Evolutionary conservation across 2,888 invertebrate species (phyloP).

Genomic region (Nesidiocoris tenuis): DNA sequence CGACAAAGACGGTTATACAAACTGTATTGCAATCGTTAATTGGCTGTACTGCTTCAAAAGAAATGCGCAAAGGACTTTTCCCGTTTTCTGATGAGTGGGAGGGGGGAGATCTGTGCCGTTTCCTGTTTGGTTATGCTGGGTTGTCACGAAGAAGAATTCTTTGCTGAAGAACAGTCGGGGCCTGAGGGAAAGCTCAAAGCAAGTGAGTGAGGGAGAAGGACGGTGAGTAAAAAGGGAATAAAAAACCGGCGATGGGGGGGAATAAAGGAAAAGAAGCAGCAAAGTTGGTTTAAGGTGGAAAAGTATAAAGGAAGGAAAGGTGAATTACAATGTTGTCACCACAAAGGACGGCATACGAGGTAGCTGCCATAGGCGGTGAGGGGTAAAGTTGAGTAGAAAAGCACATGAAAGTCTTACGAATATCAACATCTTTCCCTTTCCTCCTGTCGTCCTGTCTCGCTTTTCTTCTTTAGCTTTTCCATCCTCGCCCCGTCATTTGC

Average conservation of each 20-base stretch:
- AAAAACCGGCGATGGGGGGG: background rate
- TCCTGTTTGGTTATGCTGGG: conserved; percentile 33
- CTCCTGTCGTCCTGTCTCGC: background rate
- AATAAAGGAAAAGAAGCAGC: conserved; percentile 18
- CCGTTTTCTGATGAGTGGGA: background rate
- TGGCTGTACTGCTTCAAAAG: background rate
- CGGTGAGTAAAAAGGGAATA: background rate
- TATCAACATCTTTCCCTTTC: conserved; percentile 27
- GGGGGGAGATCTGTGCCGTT: background rate
- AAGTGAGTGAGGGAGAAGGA: background rate
- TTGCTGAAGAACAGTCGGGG: background rate
- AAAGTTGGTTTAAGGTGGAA: conserved; percentile 42
- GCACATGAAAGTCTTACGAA: conserved; percentile 38
- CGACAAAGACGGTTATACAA: too few species aligned
- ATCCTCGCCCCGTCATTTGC: background rate
- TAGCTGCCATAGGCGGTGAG: background rate
- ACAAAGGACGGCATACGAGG: conserved; percentile 20
- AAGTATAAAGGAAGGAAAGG: conserved; percentile 38
- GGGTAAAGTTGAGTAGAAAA: conserved; percentile 4
- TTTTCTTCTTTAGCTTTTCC: background rate
- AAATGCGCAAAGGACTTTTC: background rate
- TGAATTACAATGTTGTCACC: conserved; percentile 41
- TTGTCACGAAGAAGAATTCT: conserved; percentile 23
- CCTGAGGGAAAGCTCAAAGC: too few species aligned
- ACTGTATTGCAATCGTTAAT: background rate